Evolutionary conservation across 1,140 invertebrate species (phyloP), one percentile per base, ranked within the genome.

Genomic region (Himalopsyche phryganea): DNA sequence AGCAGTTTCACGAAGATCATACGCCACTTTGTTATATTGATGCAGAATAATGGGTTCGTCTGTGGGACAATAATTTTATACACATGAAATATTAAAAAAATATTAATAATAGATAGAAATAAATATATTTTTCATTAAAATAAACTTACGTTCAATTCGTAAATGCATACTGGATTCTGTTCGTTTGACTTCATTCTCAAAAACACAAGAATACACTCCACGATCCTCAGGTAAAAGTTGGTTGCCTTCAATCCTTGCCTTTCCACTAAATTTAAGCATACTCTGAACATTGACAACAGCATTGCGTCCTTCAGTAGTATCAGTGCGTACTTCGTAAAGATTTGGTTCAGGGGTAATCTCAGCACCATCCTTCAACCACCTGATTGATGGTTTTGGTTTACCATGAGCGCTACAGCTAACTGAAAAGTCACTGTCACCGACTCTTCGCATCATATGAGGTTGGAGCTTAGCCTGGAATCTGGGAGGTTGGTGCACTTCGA

Each of bases 1-100:
- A 0, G 92, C 93, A 0, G 83, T 89, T 69, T 95, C 91, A 9
- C 83, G 77, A 1, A 92, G 68, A 69, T 94, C 91, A 63, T 87
- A 93, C 2, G 93, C 93, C 0, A 95, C 92, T 74, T 94, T 92
- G 55, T 87, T 90, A 69, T 93, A 89, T 55, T 89, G 85, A 68
- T 91, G 87, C 9, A 92, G 78, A 4, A 89, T 82, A 61, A 94
- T 90, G 1, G 92, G 92, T 68, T 89, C 84, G 75, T 95, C 86
- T 88, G 74, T 49, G 80, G 82, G 28, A 33, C 14, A 32, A 33
- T 14, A 45, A 18, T 11, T 9, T n/a, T 18, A 55, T 10, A 32
- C 38, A 32, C 23, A 48, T 11, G 1, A 36, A 45, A 13, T 7
- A 23, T 50, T 11, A 10, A 17, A 38, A 2, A 35, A 7, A n/a